These are phyloP conservation scores for Achlya flavicornis DNA, from an alignment of 2,888 invertebrate species.

Conservation along the genomic window DNA sequence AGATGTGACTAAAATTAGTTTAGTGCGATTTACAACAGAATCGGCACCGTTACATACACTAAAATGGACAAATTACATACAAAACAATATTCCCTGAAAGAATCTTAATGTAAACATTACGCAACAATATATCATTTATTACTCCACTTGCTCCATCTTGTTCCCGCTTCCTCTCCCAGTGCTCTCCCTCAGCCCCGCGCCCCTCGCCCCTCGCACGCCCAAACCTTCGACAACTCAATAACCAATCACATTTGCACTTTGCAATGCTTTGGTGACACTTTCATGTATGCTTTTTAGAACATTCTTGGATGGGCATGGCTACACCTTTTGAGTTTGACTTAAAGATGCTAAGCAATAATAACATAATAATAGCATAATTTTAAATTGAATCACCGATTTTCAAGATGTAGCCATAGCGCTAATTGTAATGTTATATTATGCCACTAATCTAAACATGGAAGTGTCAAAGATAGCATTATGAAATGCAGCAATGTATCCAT, in stretches of 20 bases:
- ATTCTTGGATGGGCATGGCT: no score
- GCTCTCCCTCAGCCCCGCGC: slow-evolving; percentile 18
- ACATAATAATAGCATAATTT: no score
- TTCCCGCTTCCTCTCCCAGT: slow-evolving; percentile 15
- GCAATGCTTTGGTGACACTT: slow-evolving; percentile 43
- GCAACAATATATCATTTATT: not conserved
- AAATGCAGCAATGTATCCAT: slow-evolving; percentile 27
- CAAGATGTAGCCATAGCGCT: slow-evolving; percentile 10
- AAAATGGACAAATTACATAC: no score
- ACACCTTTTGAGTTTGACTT: no score
- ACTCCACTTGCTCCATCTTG: slow-evolving; percentile 13
- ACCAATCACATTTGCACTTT: slow-evolving; percentile 70
- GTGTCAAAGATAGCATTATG: slow-evolving; percentile 36
- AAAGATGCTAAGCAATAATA: no score
- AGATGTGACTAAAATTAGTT: no score
- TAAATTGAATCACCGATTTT: not conserved
- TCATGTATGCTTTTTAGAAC: not conserved
- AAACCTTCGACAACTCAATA: slow-evolving; percentile 77
- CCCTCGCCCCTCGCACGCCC: slow-evolving; percentile 50
- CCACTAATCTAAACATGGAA: slow-evolving; percentile 19
- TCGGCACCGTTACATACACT: no score
- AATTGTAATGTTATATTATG: not conserved
- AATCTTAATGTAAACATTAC: not conserved
- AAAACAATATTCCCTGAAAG: not conserved
- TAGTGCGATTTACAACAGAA: no score